Base-by-base conservation (phyloP, 2,888 invertebrate species). In the Apoda limacodes region DNA sequence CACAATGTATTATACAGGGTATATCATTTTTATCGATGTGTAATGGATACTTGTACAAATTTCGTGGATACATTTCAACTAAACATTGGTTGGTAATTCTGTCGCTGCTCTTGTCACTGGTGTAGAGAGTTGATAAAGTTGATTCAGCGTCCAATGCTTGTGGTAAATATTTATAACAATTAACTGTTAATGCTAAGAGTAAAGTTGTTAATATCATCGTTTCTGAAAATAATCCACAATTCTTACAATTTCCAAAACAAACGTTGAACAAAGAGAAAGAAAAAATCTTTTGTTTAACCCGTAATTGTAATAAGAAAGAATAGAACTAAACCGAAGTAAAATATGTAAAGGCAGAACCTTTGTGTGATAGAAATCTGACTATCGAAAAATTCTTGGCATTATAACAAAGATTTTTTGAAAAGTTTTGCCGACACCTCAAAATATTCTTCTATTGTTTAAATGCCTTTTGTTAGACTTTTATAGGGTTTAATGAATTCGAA, bases 1-100 rank as follows among this genome's bases (percentile, higher is more conserved):
- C 76, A 39, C 78, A 80, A 35, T 78, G 78, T 33, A 80, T 69
- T 26, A 80, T 71, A 40, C 78, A 80, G 0, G 78, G 78, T 2
- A 80, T 60, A 3, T 80, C 78, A 28, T 74, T 76, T 22, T 67
- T 55, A 36, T 76, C 75, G 17, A 80, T 69, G 7, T 52, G 58
- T 3, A 75, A 40, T 0, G 76, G 78, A 25, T 76, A 76, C 34
- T 66, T 74, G 45, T 80, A 78, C 3, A 76, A 45, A 32, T 68
- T 72, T 13, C 67, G 47, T 6, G 78, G 78, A 34, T 75, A 80
- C 78, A 80, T 80, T 45, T 80, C 78, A 21, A 53, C 45, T 13
- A 80, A 48, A 32, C 78, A 80, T 17, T 66, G 64, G 35, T 67
- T 60, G 5, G 75, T 70, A 10, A 71, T 47, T 32, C 55, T 50